Evolutionary conservation across 1,140 invertebrate genomes (phyloP), one percentile per base, ranked within the genome.

Genomic region (Xylocopa sonorina): DNA sequence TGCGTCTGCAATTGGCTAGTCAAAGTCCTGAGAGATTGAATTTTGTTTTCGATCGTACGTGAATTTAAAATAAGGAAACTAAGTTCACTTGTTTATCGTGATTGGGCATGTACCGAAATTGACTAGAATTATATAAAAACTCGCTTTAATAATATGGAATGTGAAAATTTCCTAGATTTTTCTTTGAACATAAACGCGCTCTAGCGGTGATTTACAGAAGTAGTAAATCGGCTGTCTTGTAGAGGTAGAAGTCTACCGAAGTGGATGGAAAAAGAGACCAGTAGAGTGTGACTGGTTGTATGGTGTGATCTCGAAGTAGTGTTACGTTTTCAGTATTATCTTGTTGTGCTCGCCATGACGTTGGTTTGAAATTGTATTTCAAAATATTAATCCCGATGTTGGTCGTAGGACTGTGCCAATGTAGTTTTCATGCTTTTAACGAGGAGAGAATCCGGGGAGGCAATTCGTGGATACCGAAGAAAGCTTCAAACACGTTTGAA

Each of bases 401-500:
- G 94, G 94, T 94, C 94, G 93, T 93, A 94, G 93, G 93, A 93
- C 92, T 94, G 93, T 93, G 90, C 92, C 92, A 92, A 94, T 94
- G 93, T 94, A 94, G 93, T 94, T 94, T 93, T 93, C 92, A 93
- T 93, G 91, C 91, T 92, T 93, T 92, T 93, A 91, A 92, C 90
- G 91, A 92, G 92, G 93, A 94, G 90, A 93, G 93, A 92, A 90
- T 90, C 90, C 92, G 92, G 92, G 94, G 93, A 93, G 93, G 92
- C 91, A 93, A 93, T 93, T 94, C 93, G 94, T 94, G 94, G 93
- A 94, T 94, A 94, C 94, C 93, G 93, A 94, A 95, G 95, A 95
- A 96, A 96, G 96, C 96, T 96, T 96, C 96, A 96, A 96, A 95
- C 94, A 92, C 94, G 94, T 96, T 96, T 96, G 96, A 96, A 96